phyloP scores from a whole-genome alignment of 2,113 vertebrate species.

The Podarcis muralis region DNA sequence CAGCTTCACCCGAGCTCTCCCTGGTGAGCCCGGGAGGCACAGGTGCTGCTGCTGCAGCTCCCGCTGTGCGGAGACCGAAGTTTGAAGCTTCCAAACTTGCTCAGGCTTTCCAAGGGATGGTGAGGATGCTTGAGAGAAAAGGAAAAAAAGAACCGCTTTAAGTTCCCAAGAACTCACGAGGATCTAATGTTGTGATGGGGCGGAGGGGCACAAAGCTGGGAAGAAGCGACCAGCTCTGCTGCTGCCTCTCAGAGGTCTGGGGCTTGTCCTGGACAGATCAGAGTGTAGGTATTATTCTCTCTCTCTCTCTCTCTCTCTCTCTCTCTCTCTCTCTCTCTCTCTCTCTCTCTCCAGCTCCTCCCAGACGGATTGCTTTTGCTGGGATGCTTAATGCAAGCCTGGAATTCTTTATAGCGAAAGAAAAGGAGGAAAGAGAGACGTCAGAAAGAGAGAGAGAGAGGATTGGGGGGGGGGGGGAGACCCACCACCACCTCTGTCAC shows the following conservation, averaged over 20 bases:
- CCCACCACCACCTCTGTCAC: constrained; percentile 16
- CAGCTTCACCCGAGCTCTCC: not conserved
- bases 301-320: not conserved
- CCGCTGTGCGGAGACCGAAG: not conserved
- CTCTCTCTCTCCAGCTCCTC: constrained; percentile 4
- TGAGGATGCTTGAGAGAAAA: not conserved
- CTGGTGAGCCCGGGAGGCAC: constrained; percentile 23
- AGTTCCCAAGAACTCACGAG: not conserved
- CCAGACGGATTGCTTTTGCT: constrained; percentile 9
- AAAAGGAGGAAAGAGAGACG: constrained; percentile 66
- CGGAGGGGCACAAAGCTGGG: too few relatives aligned
- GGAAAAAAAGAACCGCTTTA: not conserved
- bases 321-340: not conserved
- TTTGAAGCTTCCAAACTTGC: not conserved
- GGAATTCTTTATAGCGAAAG: constrained; percentile 70
- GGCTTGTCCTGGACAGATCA: constrained; percentile 33
- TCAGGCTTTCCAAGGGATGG: not conserved
- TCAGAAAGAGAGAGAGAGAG: constrained; percentile 53
- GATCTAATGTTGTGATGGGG: not conserved
- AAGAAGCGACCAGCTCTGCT: not conserved
- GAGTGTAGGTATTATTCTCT: not conserved
- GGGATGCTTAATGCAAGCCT: constrained; percentile 62
- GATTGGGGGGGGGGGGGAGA: constrained; percentile 21
- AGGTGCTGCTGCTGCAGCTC: constrained; percentile 38
- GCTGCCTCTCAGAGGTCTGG: not conserved